phyloP scores from a whole-genome alignment of 2,797 vertebrate species.

The Neosilurus hyrtlii region DNA sequence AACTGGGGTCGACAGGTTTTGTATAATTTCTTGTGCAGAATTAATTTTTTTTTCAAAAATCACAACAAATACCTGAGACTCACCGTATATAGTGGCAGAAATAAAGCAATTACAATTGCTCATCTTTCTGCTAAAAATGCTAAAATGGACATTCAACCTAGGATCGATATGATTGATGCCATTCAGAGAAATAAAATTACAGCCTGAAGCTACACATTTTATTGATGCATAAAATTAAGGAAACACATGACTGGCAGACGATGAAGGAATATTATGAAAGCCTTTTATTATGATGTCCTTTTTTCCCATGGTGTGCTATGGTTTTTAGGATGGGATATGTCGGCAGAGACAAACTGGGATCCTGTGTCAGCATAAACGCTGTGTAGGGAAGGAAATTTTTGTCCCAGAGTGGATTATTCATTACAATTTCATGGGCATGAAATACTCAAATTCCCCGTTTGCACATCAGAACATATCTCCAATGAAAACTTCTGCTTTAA shows the following conservation, averaged over 20 bases:
- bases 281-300: too few relatives aligned
- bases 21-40: not conserved
- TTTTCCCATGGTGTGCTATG: not conserved
- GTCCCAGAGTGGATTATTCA: slow-evolving; percentile 25
- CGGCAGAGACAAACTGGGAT: slow-evolving; percentile 28
- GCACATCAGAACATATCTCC: slow-evolving; percentile 5
- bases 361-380: slow-evolving; percentile 25
- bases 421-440: slow-evolving; percentile 27
- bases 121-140: not conserved
- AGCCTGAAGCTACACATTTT: not conserved
- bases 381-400: slow-evolving; percentile 17
- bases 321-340: slow-evolving; percentile 35
- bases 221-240: slow-evolving; percentile 29
- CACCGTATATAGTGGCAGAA: not conserved
- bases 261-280: slow-evolving; percentile 35
- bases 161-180: slow-evolving; percentile 21
- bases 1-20: not conserved
- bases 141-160: not conserved
- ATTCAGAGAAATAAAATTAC: slow-evolving; percentile 20
- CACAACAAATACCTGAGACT: not conserved
- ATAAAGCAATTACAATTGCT: not conserved
- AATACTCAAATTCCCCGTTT: not conserved
- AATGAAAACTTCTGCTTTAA: not conserved
- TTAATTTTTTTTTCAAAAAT: not conserved
- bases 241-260: slow-evolving; percentile 33